Evolutionary conservation across 1,140 invertebrate species (phyloP), one percentile per base, ranked within the genome.

Genomic region (Euglossa dilemma): DNA sequence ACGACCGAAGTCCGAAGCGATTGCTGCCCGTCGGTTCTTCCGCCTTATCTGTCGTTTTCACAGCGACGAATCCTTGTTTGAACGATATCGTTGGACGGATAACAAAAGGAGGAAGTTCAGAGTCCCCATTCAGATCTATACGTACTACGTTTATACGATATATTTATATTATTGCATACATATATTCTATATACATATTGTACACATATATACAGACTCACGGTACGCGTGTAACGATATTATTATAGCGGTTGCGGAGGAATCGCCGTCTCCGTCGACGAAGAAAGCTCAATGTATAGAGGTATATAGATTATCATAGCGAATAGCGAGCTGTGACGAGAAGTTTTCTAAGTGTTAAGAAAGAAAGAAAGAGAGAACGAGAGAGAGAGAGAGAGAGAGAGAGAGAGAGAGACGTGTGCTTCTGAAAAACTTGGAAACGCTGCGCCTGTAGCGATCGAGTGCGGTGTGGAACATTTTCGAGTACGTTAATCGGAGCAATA

Each of bases 31-130:
- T 16, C 59, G 5, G n/a, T 45, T 66, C 57, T 77, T 57, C 50
- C 64, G 70, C 54, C 73, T 76, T 74, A 73, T 80, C 82, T 50
- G 72, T 63, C 71, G 18, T 70, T 57, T 43, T 72, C 20, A 16
- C 61, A 72, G 28, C 50, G 71, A 80, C 64, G 54, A 83, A 50
- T 83, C 73, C 69, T 83, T 74, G 74, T 36, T n/a, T 52, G 82
- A 66, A 81, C 36, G 80, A 80, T 82, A 85, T 80, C 57, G 54
- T 73, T 73, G 70, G 47, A 71, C 67, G 61, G 63, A 80, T 80
- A 78, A 86, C 76, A 23, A 83, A 82, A 78, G 47, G 28, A 87
- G 80, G 82, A 88, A 90, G 79, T 89, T 90, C 85, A 89, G 75
- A 89, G 87, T 90, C 82, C 83, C 45, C 52, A 50, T 80, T 70